Base-by-base conservation (phyloP, 2,113 vertebrate species). In the Aythya baeri region DNA sequence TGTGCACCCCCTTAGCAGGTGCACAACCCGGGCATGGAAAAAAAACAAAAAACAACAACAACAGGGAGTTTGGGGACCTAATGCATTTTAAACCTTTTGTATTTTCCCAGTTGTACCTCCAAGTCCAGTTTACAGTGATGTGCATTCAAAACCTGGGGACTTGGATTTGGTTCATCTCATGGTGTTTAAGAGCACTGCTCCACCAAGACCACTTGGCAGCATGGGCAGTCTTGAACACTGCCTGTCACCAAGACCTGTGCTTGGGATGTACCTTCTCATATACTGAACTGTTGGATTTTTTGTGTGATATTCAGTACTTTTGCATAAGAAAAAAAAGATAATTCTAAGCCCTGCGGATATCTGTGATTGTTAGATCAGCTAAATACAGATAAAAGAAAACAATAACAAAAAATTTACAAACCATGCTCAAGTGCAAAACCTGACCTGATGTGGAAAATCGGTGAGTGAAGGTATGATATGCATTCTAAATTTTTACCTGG, bases 171-270 rank as follows among this genome's bases (percentile, higher is more conserved):
- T 75, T 70, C 9, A 18, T 55, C 31, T 44, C 0, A 0, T 34
- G 17, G 1, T 55, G 11, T 68, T 84, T 57, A 34, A 15, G 21
- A 62, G 23, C 3, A 9, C 29, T 79, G 41, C 41, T 71, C 26
- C 22, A 52, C 23, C 18, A 59, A 59, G 44, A 58, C 16, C 23
- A 31, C 18, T 9, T 8, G 49, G 26, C 29, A 83, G 31, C 62
- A 50, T 5, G 27, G 41, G 11, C 7, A 9, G 8, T 54, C 55
- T 83, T 67, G 8, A 81, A 14, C 68, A 4, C 46, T 58, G 26
- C 31, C 21, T 87, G 50, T 49, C 59, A 29, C 0, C 0, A 15
- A 27, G n/a, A 6, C 11, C 16, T 25, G 18, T n/a, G 31, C 9
- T 72, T 80, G 57, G 13, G 12, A 67, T 59, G 22, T 82, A 0